phyloP scores from a whole-genome alignment of 2,113 vertebrate species.

The Turnix velox region DNA sequence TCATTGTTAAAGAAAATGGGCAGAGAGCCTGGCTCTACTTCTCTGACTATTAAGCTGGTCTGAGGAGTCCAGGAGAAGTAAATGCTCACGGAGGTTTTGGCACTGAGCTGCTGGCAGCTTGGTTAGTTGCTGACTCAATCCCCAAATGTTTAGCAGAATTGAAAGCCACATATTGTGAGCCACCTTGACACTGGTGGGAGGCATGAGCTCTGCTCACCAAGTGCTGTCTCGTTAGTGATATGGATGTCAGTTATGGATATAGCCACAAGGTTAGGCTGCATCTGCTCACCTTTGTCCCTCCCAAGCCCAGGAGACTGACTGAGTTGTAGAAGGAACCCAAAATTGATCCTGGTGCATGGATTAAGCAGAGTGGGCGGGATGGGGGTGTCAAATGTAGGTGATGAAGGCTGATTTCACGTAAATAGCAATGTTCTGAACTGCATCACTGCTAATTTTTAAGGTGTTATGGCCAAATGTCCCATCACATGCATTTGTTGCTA shows the following conservation, averaged over 20 bases:
- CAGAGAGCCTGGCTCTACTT: not conserved
- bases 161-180: not conserved
- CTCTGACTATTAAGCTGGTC: not conserved
- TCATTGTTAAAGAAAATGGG: not conserved
- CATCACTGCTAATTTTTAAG: not conserved
- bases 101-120: not conserved
- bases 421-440: not conserved
- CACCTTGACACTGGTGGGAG: not conserved
- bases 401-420: not conserved
- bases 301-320: not conserved
- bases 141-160: not conserved
- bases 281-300: not conserved
- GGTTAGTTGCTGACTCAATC: not conserved
- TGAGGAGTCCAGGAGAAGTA: not conserved
- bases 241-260: fast-evolving
- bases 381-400: not conserved
- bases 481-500: not conserved
- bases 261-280: not conserved
- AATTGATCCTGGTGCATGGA: not conserved
- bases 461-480: not conserved
- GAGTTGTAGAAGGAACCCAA: not conserved
- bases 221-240: fast-evolving
- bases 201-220: not conserved
- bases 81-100: not conserved
- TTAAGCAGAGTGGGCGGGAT: not conserved